These are phyloP conservation scores for Clarias pachynema DNA, from an alignment of 2,797 vertebrate genomes.

Conservation along the genomic window DNA sequence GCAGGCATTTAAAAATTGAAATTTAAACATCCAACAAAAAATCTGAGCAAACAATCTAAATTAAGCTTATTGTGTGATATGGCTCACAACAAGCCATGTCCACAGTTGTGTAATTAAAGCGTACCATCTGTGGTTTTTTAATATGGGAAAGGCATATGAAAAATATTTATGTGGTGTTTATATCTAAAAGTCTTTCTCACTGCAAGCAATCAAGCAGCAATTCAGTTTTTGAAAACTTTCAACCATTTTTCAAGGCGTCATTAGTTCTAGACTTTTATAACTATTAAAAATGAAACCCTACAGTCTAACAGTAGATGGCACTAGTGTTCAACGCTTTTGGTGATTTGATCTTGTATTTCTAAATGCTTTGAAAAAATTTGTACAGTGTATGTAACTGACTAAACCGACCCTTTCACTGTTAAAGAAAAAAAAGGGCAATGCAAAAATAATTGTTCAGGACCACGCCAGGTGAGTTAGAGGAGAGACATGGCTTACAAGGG, in stretches of 20 bases:
- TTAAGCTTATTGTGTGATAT: background rate
- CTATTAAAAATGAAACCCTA: background rate
- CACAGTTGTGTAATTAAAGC: background rate
- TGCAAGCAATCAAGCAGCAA: background rate
- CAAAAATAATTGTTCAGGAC: background rate
- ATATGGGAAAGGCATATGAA: background rate
- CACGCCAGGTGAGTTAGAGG: background rate
- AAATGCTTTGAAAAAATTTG: background rate
- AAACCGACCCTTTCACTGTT: background rate
- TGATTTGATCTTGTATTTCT: background rate
- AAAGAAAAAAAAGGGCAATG: background rate
- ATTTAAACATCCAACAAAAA: background rate
- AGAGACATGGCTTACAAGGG: background rate
- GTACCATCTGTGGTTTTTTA: background rate
- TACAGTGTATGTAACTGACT: background rate
- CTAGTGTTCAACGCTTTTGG: conserved; percentile 52
- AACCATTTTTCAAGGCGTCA: background rate
- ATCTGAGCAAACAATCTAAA: background rate
- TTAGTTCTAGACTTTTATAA: background rate
- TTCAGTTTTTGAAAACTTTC: background rate
- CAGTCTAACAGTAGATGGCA: conserved; percentile 71
- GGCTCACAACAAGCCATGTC: background rate
- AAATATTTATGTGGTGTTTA: background rate
- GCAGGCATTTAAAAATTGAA: background rate
- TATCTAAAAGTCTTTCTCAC: background rate